Percentiles rank a stretch among this genome's conserved stretches.
These are phyloP conservation scores for Athrips mouffetella DNA, from an alignment of 2,888 invertebrate genomes.

Conservation along the genomic window DNA sequence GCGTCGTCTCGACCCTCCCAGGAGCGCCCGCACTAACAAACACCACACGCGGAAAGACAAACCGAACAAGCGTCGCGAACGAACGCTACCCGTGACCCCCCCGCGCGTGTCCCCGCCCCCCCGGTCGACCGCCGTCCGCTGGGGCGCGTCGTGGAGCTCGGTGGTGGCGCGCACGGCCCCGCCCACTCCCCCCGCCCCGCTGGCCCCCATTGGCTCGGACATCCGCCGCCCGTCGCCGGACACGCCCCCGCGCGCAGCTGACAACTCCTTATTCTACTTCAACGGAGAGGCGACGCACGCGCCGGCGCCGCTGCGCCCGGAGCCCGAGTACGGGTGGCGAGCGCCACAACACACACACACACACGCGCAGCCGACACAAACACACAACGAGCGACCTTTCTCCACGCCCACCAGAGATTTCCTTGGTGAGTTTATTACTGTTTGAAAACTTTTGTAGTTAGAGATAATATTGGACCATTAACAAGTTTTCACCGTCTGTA, in stretches of 20 bases:
- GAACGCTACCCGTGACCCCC: slow-evolving; percentile 22
- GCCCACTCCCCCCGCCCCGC: slow-evolving; percentile 18
- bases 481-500: too few relatives aligned
- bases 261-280: slow-evolving; percentile 71
- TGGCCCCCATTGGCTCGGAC: slow-evolving; percentile 25
- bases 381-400: too few relatives aligned
- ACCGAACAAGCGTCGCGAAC: slow-evolving; percentile 19
- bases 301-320: slow-evolving; percentile 19
- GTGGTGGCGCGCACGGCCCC: slow-evolving; percentile 45
- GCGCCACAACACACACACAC: slow-evolving; percentile 29
- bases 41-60: slow-evolving; percentile 20
- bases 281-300: slow-evolving; percentile 40
- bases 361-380: slow-evolving; percentile 21
- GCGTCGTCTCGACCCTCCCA: slow-evolving; percentile 18
- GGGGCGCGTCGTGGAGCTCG: slow-evolving; percentile 58
- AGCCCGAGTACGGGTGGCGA: slow-evolving; percentile 30
- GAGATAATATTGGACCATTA: too few relatives aligned
- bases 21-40: slow-evolving; percentile 19
- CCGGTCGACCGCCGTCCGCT: slow-evolving; percentile 39
- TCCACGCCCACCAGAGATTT: slow-evolving; percentile 32
- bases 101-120: slow-evolving; percentile 23
- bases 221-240: slow-evolving; percentile 19
- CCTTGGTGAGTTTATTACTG: slow-evolving; percentile 32
- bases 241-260: slow-evolving; percentile 62
- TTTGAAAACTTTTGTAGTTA: too few relatives aligned